Base-by-base conservation (phyloP, 2,797 vertebrate species). In the Phoxinus dragarum region DNA sequence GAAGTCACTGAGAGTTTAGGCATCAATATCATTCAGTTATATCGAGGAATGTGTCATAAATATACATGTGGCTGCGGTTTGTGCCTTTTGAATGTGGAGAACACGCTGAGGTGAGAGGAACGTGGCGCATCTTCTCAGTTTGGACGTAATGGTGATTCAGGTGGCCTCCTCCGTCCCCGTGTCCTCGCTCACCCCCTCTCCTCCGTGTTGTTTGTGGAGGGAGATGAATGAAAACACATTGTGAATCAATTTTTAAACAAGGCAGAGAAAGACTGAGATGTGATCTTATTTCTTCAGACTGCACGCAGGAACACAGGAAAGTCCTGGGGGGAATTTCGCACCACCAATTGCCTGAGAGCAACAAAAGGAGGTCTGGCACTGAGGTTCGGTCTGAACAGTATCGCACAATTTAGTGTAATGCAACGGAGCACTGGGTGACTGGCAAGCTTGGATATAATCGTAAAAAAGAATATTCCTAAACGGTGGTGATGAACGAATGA, bases 181-280 rank as follows among this genome's bases (percentile, higher is more conserved):
- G 66, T 85, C 68, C 36, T 76, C 34, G 12, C 67, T 88, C 40
- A 81, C 59, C 78, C 59, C 14, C 38, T 86, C 16, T 49, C 56
- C 49, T 80, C 31, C 42, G 23, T 27, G 23, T 42, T 17, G 44
- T 78, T 31, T 10, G 56, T 61, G 79, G 16, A 61, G 73, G 47
- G 42, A 71, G n/a, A 27, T 31, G 72, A 81, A 71, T n/a, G 23
- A 77, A 80, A 77, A 47, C 68, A 11, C 34, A 36, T 23, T 40
- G 68, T 36, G 76, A 86, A 88, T 84, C 9, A 40, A 82, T 74
- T 76, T 79, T 88, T 82, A 74, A 85, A 83, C 80, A 85, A 78
- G 67, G 47, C 21, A 31, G 59, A 80, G 80, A 66, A 85, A 82
- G 84, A 86, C n/a, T 80, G 84, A 86, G 79, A 73, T 42, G 74